These are phyloP conservation scores for Muntiacus muntjak DNA, from an alignment of 2,113 vertebrate genomes.

Conservation along the genomic window DNA sequence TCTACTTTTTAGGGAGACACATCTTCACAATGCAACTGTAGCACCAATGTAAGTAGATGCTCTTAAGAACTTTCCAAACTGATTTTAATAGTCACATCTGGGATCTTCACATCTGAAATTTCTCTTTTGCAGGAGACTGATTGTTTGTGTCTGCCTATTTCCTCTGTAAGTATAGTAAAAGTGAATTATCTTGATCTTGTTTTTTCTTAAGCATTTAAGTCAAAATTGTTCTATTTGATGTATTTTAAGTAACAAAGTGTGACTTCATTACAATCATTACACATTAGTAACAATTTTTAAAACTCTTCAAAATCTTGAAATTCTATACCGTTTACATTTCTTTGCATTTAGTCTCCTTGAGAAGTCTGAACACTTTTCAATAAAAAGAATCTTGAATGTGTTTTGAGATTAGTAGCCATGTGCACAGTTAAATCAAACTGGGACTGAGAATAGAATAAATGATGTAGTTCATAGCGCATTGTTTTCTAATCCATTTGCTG, in stretches of 20 bases:
- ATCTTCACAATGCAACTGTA: conserved; percentile 63
- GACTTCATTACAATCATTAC: background rate
- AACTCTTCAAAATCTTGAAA: background rate
- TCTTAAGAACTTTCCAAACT: background rate
- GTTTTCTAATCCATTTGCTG: background rate
- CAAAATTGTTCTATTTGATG: background rate
- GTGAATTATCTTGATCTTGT: no score
- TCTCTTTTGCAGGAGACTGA: conserved; percentile 72
- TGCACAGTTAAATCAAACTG: background rate
- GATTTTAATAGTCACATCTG: background rate
- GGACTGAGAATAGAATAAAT: background rate
- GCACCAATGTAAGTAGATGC: conserved; percentile 71
- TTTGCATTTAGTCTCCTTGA: background rate
- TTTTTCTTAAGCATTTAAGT: background rate
- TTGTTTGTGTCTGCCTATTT: conserved; percentile 76
- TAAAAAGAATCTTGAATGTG: background rate
- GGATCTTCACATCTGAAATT: conserved; percentile 50
- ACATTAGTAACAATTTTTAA: background rate
- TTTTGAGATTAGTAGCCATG: background rate
- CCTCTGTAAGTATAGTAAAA: conserved; percentile 74
- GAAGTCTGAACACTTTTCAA: background rate
- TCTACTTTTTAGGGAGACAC: conserved; percentile 43
- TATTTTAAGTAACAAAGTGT: background rate
- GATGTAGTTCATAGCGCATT: background rate
- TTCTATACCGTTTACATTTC: background rate